Evolutionary conservation across 2,888 invertebrate genomes (phyloP).

Genomic region (Scaptodrosophila latifasciaeformis): DNA sequence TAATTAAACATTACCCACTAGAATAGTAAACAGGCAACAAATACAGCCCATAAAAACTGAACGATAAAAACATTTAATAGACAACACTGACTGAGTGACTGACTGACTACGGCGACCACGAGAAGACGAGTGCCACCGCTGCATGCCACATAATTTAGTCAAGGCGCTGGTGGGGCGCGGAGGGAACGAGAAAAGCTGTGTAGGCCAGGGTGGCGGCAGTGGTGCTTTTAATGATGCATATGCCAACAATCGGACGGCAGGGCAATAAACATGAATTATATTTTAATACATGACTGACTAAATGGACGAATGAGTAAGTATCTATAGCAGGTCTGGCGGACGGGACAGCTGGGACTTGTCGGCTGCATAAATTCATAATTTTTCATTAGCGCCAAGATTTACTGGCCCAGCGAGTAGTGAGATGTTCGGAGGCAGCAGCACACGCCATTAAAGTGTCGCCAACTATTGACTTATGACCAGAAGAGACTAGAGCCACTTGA

Average conservation of each 20-base stretch:
- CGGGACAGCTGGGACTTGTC: no score
- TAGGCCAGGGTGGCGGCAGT: no score
- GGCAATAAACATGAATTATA: constrained; percentile 37
- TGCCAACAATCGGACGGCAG: background rate
- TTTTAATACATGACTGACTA: constrained; percentile 14
- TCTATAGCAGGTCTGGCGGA: no score
- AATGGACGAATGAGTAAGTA: no score
- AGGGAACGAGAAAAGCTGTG: background rate
- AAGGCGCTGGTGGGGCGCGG: background rate
- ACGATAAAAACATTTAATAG: constrained; percentile 9
- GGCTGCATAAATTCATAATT: constrained; percentile 51
- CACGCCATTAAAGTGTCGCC: constrained; percentile 58
- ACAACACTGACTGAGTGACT: no score
- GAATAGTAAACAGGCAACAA: constrained; percentile 10
- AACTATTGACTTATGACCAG: constrained; percentile 62
- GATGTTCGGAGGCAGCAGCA: background rate
- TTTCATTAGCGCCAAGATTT: constrained; percentile 56
- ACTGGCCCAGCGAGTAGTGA: constrained; percentile 4
- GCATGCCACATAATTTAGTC: background rate
- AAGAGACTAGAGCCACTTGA: constrained; percentile 15
- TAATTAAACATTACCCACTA: constrained; percentile 48
- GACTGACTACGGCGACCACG: constrained; percentile 10
- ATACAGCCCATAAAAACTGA: constrained; percentile 38
- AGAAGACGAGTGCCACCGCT: constrained; percentile 11
- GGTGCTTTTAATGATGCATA: no score